Conservation (phyloP, 1,140 invertebrate genomes). For the Drusus annulatus region DNA sequence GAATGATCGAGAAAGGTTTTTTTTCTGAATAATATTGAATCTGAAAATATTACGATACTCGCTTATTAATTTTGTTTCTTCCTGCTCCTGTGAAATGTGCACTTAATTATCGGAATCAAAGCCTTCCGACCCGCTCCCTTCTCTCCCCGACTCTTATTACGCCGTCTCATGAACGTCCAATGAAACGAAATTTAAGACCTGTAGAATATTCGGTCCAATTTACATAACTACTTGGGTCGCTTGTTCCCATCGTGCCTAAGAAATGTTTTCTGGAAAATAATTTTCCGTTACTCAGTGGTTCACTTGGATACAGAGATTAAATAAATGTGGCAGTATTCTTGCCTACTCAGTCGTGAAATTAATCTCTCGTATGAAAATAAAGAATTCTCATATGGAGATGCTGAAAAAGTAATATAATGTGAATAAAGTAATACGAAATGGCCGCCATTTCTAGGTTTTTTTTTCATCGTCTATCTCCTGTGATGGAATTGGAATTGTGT, state of each 20-base stretch:
- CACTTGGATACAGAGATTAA: slow-evolving; percentile 17
- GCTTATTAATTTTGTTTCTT: not conserved
- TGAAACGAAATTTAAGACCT: slow-evolving; percentile 32
- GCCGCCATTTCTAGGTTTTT: no score
- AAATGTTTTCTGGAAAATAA: slow-evolving; percentile 42
- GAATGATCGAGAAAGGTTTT: no score
- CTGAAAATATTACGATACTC: not conserved
- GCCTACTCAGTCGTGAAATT: not conserved
- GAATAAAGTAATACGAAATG: no score
- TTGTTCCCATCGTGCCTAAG: slow-evolving; percentile 20
- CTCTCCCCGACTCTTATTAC: not conserved
- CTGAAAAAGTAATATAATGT: no score
- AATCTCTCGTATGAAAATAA: not conserved
- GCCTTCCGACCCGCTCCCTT: not conserved
- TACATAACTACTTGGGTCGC: slow-evolving; percentile 33
- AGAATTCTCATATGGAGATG: no score
- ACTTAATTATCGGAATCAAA: slow-evolving; percentile 32
- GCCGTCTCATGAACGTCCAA: slow-evolving; percentile 9
- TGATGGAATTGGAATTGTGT: no score
- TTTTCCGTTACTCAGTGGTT: slow-evolving; percentile 13
- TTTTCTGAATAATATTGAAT: no score
- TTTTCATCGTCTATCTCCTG: no score
- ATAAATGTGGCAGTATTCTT: slow-evolving; percentile 16
- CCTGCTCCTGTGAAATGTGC: not conserved
- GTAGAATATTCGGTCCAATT: slow-evolving; percentile 37